Conservation (phyloP, 2,113 vertebrate species). For the Thomomys bottae region DNA sequence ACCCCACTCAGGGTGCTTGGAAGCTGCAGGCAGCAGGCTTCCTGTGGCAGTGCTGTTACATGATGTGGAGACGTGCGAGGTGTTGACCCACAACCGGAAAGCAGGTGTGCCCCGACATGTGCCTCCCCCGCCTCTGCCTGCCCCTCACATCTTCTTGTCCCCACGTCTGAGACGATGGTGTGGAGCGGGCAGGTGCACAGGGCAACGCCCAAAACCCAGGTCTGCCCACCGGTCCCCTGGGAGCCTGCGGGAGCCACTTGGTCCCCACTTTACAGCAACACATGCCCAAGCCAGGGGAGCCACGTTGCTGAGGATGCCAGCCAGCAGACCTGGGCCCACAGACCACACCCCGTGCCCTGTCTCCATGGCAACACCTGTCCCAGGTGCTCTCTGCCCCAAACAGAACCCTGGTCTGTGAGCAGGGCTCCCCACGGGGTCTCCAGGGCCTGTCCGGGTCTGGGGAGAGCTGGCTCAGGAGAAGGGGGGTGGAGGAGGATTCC, state of each 20-base stretch:
- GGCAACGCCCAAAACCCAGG: rapidly evolving
- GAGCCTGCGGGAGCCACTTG: rapidly evolving
- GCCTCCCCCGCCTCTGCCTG: neutral
- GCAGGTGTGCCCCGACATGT: too few species aligned
- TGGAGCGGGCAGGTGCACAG: rapidly evolving
- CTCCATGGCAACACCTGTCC: rapidly evolving
- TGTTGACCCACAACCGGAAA: neutral
- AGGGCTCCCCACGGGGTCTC: neutral
- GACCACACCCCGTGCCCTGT: neutral
- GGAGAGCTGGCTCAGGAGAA: neutral
- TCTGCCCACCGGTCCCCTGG: rapidly evolving
- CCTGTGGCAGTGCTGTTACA: rapidly evolving
- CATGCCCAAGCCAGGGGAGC: rapidly evolving
- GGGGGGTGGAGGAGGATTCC: too few species aligned
- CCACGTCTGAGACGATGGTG: rapidly evolving
- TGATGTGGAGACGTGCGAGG: neutral
- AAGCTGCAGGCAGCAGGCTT: too few species aligned
- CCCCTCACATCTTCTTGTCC: too few species aligned
- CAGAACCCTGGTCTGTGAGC: too few species aligned
- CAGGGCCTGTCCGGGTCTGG: neutral
- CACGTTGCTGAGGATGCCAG: too few species aligned
- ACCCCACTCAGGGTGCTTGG: too few species aligned
- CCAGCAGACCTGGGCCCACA: too few species aligned
- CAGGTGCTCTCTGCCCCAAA: neutral
- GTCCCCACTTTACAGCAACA: neutral